Evolutionary conservation across 2,888 invertebrate genomes (phyloP), one percentile per base, ranked within the genome.

Genomic region (Catocala sponsa): DNA sequence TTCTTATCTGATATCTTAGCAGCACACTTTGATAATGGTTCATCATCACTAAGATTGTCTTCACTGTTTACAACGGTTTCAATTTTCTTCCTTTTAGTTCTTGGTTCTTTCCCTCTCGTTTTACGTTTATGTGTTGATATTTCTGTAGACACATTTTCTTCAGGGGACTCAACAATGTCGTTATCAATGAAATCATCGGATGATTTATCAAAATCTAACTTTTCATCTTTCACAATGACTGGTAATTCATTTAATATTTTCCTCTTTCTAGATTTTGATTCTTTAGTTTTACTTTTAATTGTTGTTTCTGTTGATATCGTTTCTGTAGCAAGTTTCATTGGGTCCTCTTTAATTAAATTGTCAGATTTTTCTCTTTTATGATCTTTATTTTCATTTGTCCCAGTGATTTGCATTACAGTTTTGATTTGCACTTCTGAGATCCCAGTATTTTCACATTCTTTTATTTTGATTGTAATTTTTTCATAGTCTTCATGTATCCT

Each of bases 21-120:
- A 7, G 49, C 59, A 33, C 50, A 65, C 66, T 75, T 79, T 1
- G 76, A 70, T 9, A 83, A 57, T 4, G 83, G 84, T 65, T 82
- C 81, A 66, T 82, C 69, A 60, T 83, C 83, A 73, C 80, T 76
- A 5, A 67, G 51, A 55, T 76, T 47, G 59, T 71, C 68, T 2
- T 65, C 63, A 9, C 48, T 65, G 13, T 62, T 61, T 2, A 59
- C 32, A n/a, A 55, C 15, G 41, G 57, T 65, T 55, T 61, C 57
- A 13, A 60, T 5, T 65, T 65, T 59, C 33, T 46, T 74, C 41
- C 68, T 72, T 53, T 70, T 75, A 13, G 46, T 44, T 15, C 65
- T 63, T 13, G 55, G 32, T 48, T 66, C 63, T 38, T 61, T 72
- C 0, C 9, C 51, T 1, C 9, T 56, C 5, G 11, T 13, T 60